These are phyloP conservation scores for Liasis olivaceus DNA, from an alignment of 2,797 vertebrate species.

Conservation along the genomic window DNA sequence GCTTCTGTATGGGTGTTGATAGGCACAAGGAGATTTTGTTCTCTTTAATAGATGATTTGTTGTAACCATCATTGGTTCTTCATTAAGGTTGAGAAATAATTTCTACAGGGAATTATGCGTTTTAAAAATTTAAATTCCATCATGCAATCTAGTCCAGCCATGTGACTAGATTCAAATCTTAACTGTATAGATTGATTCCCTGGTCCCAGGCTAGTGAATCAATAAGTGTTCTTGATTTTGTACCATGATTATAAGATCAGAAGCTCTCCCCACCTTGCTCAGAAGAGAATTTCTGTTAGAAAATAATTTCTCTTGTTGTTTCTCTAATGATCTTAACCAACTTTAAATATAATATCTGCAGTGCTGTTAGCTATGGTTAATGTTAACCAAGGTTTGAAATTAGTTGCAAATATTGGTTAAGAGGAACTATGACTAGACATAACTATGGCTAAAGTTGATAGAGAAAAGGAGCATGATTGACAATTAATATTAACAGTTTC, in stretches of 20 bases:
- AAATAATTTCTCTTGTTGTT: background rate
- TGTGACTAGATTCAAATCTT: background rate
- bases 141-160: background rate
- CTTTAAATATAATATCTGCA: background rate
- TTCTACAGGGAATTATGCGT: background rate
- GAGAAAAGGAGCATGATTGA: background rate
- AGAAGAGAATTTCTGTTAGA: background rate
- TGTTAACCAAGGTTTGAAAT: background rate
- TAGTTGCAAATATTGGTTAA: background rate
- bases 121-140: background rate
- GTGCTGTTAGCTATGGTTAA: background rate
- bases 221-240: background rate
- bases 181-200: background rate
- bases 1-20: background rate
- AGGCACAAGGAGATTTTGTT: background rate
- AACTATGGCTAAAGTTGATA: background rate
- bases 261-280: background rate
- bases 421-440: background rate
- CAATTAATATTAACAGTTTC: background rate
- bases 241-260: background rate
- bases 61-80: background rate
- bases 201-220: background rate
- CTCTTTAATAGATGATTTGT: background rate
- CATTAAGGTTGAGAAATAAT: conserved; percentile 19
- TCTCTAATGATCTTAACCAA: background rate